Base-by-base conservation (phyloP, 2,797 vertebrate genomes). In the Enteromius unitaeniatus region DNA sequence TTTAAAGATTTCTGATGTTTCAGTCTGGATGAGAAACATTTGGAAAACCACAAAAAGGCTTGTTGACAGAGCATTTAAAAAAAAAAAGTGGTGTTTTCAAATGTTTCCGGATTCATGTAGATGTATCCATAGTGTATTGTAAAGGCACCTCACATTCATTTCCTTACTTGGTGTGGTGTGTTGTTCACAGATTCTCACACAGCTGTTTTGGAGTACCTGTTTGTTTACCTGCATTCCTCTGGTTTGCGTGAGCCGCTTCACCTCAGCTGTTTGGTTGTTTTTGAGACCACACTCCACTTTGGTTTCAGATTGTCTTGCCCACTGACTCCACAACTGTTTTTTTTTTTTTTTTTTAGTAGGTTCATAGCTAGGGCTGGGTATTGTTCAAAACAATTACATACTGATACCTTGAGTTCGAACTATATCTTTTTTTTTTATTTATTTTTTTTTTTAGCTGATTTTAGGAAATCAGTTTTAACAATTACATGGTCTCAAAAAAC, bases 161-260 rank as follows among this genome's bases (percentile, higher is more conserved):
- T 77, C n/a, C 67, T 53, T 34, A 55, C 26, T 65, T 47, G 17
- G 10, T 2, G 9, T 1, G 2, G 69, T 55, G 26, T 67, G 34
- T 67, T 76, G 68, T 77, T 77, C 34, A 42, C 37, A 42, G 53
- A 73, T 49, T 58, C 72, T 34, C 19, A 75, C 45, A 79, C 53
- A 80, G 53, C 69, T 83, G 69, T 70, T 85, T 67, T 82, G 55
- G 13, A 49, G 73, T 78, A 73, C 17, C 11, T 78, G 40, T 79
- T 47, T 84, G 55, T 84, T 69, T 81, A 53, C 51, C 28, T 72
- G 28, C 84, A 79, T 40, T 74, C 93, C 62, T 83, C 15, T 53
- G 60, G 40, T 60, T 28, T 58, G 53, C 13, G 6, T 1, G 28
- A 19, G 10, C 40, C 0, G 21, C 81, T 67, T 74, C 58, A 74